phyloP scores from a whole-genome alignment of 2,113 vertebrate genomes.

The Oncorhynchus gorbuscha region DNA sequence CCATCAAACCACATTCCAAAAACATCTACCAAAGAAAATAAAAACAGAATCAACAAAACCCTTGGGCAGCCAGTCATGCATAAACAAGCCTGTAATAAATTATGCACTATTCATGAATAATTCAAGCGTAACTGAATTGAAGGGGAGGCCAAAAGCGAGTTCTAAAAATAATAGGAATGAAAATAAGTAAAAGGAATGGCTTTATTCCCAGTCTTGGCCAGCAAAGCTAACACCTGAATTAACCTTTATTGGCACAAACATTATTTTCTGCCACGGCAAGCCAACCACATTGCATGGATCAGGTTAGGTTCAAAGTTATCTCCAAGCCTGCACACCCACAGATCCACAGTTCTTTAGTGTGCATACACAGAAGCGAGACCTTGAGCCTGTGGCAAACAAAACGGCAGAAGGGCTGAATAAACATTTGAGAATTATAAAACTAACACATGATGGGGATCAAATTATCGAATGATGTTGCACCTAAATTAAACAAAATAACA shows the following conservation, averaged over 20 bases:
- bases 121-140: conserved; percentile 53
- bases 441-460: conserved; percentile 26
- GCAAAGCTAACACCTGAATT: conserved; percentile 6
- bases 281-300: neutral
- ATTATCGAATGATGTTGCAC: conserved; percentile 7
- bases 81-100: conserved; percentile 64
- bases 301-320: neutral
- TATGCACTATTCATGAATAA: conserved; percentile 65
- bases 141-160: conserved; percentile 39
- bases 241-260: conserved; percentile 5
- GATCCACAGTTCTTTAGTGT: neutral
- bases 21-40: conserved; percentile 47
- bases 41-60: conserved; percentile 57
- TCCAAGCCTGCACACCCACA: neutral
- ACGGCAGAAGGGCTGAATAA: too few relatives aligned
- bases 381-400: too few relatives aligned
- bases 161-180: conserved; percentile 44
- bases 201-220: conserved; percentile 20
- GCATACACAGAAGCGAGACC: neutral
- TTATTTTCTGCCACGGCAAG: conserved; percentile 7
- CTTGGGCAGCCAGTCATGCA: conserved; percentile 55
- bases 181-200: conserved; percentile 2
- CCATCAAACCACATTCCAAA: conserved; percentile 34
- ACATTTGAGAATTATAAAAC: neutral
- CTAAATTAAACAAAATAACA: conserved; percentile 23